Evolutionary conservation across 2,113 vertebrate species (phyloP).

Genomic region (Alexandromys fortis): DNA sequence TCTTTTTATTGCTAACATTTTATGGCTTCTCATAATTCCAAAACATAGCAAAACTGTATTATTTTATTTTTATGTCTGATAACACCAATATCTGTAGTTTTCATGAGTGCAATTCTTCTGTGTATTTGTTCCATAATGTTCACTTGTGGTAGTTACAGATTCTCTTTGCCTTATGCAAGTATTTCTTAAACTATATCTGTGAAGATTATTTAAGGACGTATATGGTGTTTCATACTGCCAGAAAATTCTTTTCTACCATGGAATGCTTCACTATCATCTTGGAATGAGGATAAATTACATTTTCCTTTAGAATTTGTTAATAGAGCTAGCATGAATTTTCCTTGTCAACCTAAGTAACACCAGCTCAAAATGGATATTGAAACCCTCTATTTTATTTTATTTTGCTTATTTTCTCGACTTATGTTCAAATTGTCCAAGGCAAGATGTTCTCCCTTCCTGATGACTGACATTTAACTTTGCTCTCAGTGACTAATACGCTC

Average conservation of each 20-base stretch:
- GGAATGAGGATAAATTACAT: background rate
- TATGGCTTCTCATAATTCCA: slow-evolving; percentile 11
- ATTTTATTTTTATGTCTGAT: background rate
- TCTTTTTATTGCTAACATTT: background rate
- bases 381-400: background rate
- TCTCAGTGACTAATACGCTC: background rate
- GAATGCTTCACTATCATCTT: slow-evolving; percentile 5
- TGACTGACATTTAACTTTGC: background rate
- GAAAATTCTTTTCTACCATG: background rate
- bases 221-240: background rate
- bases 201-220: slow-evolving; percentile 2
- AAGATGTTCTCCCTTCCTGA: background rate
- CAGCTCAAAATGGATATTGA: background rate
- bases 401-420: background rate
- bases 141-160: background rate
- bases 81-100: background rate
- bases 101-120: background rate
- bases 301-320: background rate
- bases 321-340: background rate
- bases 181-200: background rate
- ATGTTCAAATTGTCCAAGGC: background rate
- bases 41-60: background rate
- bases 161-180: background rate
- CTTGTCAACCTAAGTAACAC: background rate
- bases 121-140: background rate